A percentile compares a stretch with the other conserved stretches of the same genome.
Conservation (phyloP, 2,888 invertebrate genomes). For the Acleris literana region DNA sequence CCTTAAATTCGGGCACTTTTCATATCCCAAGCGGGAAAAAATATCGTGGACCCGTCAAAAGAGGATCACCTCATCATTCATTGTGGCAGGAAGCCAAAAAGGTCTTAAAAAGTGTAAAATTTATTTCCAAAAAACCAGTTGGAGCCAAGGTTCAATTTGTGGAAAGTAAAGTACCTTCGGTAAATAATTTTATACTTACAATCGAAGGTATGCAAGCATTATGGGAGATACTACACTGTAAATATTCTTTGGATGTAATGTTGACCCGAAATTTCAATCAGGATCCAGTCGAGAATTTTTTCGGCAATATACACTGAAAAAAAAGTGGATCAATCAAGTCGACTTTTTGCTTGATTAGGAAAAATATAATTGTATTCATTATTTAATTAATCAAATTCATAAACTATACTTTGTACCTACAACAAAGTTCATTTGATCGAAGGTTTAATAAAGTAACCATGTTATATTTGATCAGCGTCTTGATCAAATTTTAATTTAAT, state of each 20-base stretch:
- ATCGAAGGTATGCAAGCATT: constrained; percentile 44
- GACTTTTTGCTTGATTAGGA: too few species aligned
- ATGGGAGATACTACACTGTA: constrained; percentile 41
- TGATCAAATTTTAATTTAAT: too few species aligned
- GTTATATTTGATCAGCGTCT: too few species aligned
- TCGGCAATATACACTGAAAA: constrained; percentile 41
- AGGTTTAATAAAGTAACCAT: too few species aligned
- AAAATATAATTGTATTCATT: too few species aligned
- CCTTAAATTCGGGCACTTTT: not conserved
- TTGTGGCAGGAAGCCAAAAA: constrained; percentile 33
- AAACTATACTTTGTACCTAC: too few species aligned
- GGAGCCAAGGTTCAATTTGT: constrained; percentile 16
- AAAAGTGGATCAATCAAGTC: too few species aligned
- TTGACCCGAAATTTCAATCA: constrained; percentile 43
- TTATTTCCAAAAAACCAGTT: constrained; percentile 18
- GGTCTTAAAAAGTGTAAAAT: constrained; percentile 38
- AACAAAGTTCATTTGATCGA: too few species aligned
- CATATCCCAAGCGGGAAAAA: constrained; percentile 16
- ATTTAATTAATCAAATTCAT: too few species aligned
- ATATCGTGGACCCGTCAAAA: constrained; percentile 30
- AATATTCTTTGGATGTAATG: constrained; percentile 44
- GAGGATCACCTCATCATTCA: constrained; percentile 32
- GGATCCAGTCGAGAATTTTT: constrained; percentile 46
- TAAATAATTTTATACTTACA: constrained; percentile 47
- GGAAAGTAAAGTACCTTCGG: constrained; percentile 43